Evolutionary conservation across 2,888 invertebrate species (phyloP).

Genomic region (Parnassius orleans): DNA sequence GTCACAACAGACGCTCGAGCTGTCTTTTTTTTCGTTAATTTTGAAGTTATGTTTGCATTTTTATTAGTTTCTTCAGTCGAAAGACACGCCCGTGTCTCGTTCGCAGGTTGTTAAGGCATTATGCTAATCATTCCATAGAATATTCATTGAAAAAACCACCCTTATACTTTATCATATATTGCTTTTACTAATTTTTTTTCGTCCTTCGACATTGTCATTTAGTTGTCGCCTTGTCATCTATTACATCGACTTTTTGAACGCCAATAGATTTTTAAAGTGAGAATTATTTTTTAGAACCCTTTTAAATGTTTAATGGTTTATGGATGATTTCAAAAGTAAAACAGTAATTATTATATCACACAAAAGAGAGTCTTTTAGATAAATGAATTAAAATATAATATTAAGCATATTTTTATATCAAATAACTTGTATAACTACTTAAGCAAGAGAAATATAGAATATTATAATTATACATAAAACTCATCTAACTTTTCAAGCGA

Average conservation of each 20-base stretch:
- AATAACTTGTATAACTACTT: too few relatives aligned
- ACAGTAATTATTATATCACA: too few relatives aligned
- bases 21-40: constrained; percentile 42
- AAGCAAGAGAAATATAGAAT: too few relatives aligned
- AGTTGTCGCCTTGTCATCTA: constrained; percentile 14
- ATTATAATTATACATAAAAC: constrained; percentile 2
- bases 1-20: constrained; percentile 38
- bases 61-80: constrained; percentile 53
- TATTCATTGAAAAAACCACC: constrained; percentile 62
- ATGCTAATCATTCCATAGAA: constrained; percentile 64
- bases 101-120: constrained; percentile 65
- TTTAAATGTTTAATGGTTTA: too few relatives aligned
- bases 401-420: too few relatives aligned
- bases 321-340: too few relatives aligned
- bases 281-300: too few relatives aligned
- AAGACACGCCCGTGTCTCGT: constrained; percentile 48
- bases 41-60: constrained; percentile 54
- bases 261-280: too few relatives aligned
- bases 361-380: too few relatives aligned
- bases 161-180: constrained; percentile 49
- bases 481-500: constrained; percentile 34
- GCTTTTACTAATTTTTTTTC: constrained; percentile 39
- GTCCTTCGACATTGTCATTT: constrained; percentile 15
- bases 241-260: constrained; percentile 11
- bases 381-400: too few relatives aligned